These are phyloP conservation scores for Acrobasis consociella DNA, from an alignment of 2,888 invertebrate species.

Conservation along the genomic window DNA sequence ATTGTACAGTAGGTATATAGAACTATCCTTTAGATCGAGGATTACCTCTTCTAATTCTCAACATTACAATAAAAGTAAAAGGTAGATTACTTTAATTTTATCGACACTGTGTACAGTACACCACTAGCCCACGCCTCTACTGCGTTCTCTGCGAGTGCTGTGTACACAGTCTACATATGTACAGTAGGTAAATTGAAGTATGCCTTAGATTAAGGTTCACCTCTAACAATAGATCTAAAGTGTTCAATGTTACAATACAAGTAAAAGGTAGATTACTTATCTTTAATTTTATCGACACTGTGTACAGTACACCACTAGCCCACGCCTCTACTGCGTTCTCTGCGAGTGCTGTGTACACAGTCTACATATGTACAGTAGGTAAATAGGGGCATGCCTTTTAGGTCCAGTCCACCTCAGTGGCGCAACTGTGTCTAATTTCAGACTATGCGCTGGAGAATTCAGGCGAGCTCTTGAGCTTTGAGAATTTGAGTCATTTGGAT, in stretches of 20 bases:
- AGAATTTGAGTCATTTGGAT: constrained; percentile 7
- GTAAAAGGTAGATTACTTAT: background rate
- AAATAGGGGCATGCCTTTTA: constrained; percentile 45
- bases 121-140: too few species aligned
- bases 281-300: background rate
- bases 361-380: background rate
- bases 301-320: background rate
- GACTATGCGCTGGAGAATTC: constrained; percentile 18
- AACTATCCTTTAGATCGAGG: too few species aligned
- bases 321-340: constrained; percentile 41
- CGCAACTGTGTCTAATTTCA: constrained; percentile 19
- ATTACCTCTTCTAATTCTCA: too few species aligned
- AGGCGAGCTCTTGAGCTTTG: constrained; percentile 6
- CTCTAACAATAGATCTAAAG: too few species aligned
- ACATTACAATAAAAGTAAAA: too few species aligned
- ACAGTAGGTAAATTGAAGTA: background rate
- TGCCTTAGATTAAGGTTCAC: background rate
- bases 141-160: too few species aligned
- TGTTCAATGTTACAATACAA: too few species aligned
- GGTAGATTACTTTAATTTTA: too few species aligned
- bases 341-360: background rate
- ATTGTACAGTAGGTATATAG: background rate
- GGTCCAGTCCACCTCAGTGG: constrained; percentile 30
- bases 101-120: too few species aligned
- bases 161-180: background rate